phyloP scores from a whole-genome alignment of 2,113 vertebrate genomes.

The Bombycilla garrulus region DNA sequence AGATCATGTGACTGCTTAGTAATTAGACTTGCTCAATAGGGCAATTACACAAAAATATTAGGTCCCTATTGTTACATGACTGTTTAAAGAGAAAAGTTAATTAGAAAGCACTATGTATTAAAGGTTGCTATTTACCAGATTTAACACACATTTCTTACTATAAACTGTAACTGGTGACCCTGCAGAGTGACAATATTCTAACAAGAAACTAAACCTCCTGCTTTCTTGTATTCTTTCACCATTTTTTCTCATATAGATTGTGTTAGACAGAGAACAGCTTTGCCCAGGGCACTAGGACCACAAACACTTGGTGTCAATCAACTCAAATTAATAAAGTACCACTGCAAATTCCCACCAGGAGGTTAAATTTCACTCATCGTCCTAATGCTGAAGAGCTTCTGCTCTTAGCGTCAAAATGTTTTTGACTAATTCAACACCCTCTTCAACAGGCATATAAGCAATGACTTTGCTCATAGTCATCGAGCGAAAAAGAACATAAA shows the following conservation, averaged over 20 bases:
- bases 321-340: not conserved
- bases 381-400: not conserved
- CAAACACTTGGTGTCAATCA: not conserved
- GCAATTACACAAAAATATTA: constrained; percentile 51
- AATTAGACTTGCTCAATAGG: constrained; percentile 54
- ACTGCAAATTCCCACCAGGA: not conserved
- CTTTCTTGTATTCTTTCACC: not conserved
- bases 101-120: not conserved
- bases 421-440: not conserved
- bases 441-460: not conserved
- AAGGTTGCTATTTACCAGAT: not conserved
- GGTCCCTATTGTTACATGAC: constrained; percentile 21
- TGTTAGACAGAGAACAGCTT: not conserved
- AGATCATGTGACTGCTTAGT: constrained; percentile 47
- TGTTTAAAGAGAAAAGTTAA: constrained; percentile 26
- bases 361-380: not conserved
- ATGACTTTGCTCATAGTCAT: not conserved
- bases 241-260: not conserved
- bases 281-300: not conserved
- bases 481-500: not conserved
- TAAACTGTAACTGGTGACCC: not conserved
- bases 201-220: not conserved
- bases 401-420: not conserved
- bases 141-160: not conserved
- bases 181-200: not conserved